Evolutionary conservation across 2,888 invertebrate genomes (phyloP), one percentile per base, ranked within the genome.

Genomic region (Heliconius aoede): DNA sequence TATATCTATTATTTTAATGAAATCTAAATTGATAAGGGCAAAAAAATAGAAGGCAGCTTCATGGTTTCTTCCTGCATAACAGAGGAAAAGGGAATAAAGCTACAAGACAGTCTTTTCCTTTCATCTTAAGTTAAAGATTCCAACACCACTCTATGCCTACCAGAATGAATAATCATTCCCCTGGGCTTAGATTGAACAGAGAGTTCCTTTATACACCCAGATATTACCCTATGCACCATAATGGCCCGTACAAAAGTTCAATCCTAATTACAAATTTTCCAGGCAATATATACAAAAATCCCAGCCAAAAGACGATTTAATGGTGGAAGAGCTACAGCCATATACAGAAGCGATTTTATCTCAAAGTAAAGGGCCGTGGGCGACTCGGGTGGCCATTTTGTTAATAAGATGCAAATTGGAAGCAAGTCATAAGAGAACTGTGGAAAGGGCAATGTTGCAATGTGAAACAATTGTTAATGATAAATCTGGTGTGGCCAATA

Each of bases 371-470:
- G 96, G 96, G 0, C 95, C 96, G 55, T 98, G 99, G 97, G 91
- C 96, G 61, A 95, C 98, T 2, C 96, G 98, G 72, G 95, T 97
- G 58, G 95, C 96, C 0, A 96, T 98, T 0, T 90, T 99, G 28
- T 91, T 97, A 1, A 91, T 96, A 21, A 95, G 99, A 73, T 97
- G 98, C 82, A 95, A 95, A 77, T 89, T 98, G 73, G 99, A 99
- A 88, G 95, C 96, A 0, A 95, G 95, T 69, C 96, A 97, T 84
- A 96, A 96, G 76, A 95, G 99, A 75, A 97, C 98, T 0, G 96
- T 99, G 21, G 99, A 99, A 87, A 95, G 99, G 60, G 96, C 98
- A 30, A 96, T 99, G 95, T 95, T 96, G 86, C 99, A 99, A 90
- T 95, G 97, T 80, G 98, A 98, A 91, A 96, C 97, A 84, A 94